These are phyloP conservation scores for Cephalopachus bancanus DNA, from an alignment of 2,797 vertebrate species.

Conservation along the genomic window DNA sequence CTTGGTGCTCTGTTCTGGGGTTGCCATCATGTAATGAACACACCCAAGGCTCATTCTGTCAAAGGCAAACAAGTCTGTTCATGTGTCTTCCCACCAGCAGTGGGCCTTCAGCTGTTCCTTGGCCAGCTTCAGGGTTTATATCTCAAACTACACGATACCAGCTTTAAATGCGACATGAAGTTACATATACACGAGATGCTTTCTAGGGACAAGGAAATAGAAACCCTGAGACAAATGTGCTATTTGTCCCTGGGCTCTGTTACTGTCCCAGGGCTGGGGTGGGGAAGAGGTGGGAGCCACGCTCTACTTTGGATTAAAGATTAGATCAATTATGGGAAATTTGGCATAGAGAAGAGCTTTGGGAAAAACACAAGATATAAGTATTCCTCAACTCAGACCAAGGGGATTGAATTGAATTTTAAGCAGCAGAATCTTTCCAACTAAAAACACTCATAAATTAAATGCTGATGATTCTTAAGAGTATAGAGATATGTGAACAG, in stretches of 20 bases:
- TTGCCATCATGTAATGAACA: neutral
- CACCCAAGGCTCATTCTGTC: neutral
- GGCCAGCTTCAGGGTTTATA: neutral
- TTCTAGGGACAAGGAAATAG: neutral
- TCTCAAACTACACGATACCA: neutral
- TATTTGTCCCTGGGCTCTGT: neutral
- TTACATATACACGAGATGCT: neutral
- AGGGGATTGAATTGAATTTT: conserved; percentile 67
- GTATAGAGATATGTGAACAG: conserved; percentile 65
- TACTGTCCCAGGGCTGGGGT: neutral
- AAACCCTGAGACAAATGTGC: neutral
- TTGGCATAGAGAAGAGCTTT: conserved; percentile 36
- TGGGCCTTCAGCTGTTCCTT: neutral
- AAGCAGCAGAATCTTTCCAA: conserved; percentile 74
- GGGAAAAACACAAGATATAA: conserved; percentile 64
- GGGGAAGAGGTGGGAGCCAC: neutral
- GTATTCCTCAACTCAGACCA: conserved; percentile 66
- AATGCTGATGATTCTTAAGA: conserved; percentile 78
- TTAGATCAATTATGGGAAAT: conserved; percentile 68
- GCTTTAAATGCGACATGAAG: neutral
- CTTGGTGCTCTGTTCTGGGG: neutral
- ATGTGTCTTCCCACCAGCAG: neutral
- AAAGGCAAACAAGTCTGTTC: neutral
- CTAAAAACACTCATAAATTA: conserved; percentile 83
- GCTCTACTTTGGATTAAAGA: conserved; percentile 55